These are phyloP conservation scores for Romanogobio albipinnatus DNA, from an alignment of 2,113 vertebrate genomes.

Conservation along the genomic window DNA sequence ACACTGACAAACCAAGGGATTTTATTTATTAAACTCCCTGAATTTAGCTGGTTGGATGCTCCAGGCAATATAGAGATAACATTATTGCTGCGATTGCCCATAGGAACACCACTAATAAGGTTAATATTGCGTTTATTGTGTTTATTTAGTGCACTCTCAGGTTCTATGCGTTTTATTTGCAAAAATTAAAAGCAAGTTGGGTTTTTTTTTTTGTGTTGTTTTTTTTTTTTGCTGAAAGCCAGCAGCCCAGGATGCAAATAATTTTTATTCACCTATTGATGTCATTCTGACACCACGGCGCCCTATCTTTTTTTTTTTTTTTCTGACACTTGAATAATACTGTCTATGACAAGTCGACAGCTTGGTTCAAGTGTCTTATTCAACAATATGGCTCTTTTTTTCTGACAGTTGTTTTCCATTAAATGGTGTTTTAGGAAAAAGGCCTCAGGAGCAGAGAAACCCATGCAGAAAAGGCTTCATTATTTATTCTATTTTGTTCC, in stretches of 20 bases:
- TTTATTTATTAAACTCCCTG: constrained; percentile 27
- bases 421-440: constrained; percentile 22
- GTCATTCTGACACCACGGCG: constrained; percentile 14
- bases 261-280: constrained; percentile 44
- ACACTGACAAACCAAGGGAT: background rate
- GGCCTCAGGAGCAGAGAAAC: background rate
- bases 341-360: constrained; percentile 45
- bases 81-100: background rate
- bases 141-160: background rate
- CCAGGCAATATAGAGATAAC: background rate
- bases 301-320: background rate
- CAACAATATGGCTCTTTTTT: constrained; percentile 31
- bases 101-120: background rate
- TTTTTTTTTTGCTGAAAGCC: background rate
- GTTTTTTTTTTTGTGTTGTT: background rate
- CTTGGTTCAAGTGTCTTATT: constrained; percentile 49
- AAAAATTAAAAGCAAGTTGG: background rate
- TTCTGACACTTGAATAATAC: constrained; percentile 35
- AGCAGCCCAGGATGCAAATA: constrained; percentile 23
- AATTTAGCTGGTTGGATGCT: background rate
- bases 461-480: constrained; percentile 1
- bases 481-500: constrained; percentile 16
- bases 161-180: background rate
- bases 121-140: background rate
- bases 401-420: constrained; percentile 38